Evolutionary conservation across 2,888 invertebrate genomes (phyloP), one percentile per base, ranked within the genome.

Genomic region (Subacronicta megacephala): DNA sequence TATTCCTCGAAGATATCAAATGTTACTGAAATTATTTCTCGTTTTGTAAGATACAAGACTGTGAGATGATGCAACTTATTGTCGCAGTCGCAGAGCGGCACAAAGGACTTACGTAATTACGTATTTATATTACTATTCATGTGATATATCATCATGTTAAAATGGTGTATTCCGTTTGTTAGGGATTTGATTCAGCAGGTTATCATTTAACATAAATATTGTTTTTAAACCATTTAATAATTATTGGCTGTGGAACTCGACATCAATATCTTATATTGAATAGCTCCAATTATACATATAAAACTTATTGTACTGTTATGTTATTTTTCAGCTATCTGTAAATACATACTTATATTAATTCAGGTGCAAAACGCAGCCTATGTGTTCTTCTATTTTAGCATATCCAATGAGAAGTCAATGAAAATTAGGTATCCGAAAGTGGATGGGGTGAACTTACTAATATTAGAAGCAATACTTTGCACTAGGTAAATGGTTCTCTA

Each of bases 371-470:
- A 71, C 72, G 80, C 81, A 80, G 78, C 81, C 82, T 83, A 82
- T 83, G 84, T 86, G 86, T 85, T 87, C 79, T 84, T 85, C 81
- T 82, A 81, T 77, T 79, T 76, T 86, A 86, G 85, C 83, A 84
- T 87, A 87, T 85, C 84, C 72, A 77, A 78, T 63, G 55, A 54
- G 40, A 58, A 61, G 77, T 82, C 73, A 77, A 65, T 70, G 47
- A 58, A 65, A 65, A 65, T 75, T 77, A 75, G 67, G 72, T 79
- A 71, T 72, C 73, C 75, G 70, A 74, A 71, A 71, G 62, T 78
- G 82, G 82, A 85, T 86, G 86, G 78, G 84, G 62, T 85, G 85
- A 77, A 84, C 83, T 85, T 86, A 81, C 78, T 64, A 63, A 71
- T 63, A 73, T 62, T 59, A 62, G 38, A 57, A 60, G 50, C 58